phyloP scores from a whole-genome alignment of 2,888 invertebrate species.

The Apoda limacodes region DNA sequence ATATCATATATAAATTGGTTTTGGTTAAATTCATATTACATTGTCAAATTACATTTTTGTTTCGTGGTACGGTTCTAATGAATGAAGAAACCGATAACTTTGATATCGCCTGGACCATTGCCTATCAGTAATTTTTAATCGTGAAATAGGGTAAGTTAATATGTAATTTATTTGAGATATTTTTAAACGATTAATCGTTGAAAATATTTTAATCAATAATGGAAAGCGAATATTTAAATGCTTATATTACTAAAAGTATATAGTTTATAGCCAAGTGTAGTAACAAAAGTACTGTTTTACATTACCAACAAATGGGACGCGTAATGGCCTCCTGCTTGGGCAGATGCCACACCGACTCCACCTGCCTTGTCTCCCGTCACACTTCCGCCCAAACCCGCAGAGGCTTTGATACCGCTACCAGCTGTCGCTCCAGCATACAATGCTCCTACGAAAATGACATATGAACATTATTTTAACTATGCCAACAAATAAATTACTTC shows the following conservation, averaged over 20 bases:
- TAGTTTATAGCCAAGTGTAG: not conserved
- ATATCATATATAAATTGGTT: no score
- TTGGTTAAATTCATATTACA: no score
- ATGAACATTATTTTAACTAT: slow-evolving; percentile 4
- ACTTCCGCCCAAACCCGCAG: slow-evolving; percentile 63
- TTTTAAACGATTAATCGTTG: no score
- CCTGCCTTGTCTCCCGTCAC: slow-evolving; percentile 40
- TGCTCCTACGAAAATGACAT: slow-evolving; percentile 52
- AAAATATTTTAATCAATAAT: no score
- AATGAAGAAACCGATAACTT: no score
- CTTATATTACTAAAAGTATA: no score
- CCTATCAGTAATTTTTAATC: no score
- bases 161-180: not conserved
- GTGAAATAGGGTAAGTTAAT: no score
- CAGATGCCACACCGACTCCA: slow-evolving; percentile 49
- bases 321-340: slow-evolving; percentile 42
- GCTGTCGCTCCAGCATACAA: slow-evolving; percentile 72
- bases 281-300: not conserved
- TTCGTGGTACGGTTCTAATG: no score
- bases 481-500: slow-evolving; percentile 10
- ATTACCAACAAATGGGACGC: slow-evolving; percentile 48
- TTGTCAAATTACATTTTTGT: no score
- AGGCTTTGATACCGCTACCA: slow-evolving; percentile 63
- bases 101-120: no score
- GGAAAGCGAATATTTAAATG: no score